Conservation (phyloP, 2,797 vertebrate genomes). For the Xyrichtys novacula region DNA sequence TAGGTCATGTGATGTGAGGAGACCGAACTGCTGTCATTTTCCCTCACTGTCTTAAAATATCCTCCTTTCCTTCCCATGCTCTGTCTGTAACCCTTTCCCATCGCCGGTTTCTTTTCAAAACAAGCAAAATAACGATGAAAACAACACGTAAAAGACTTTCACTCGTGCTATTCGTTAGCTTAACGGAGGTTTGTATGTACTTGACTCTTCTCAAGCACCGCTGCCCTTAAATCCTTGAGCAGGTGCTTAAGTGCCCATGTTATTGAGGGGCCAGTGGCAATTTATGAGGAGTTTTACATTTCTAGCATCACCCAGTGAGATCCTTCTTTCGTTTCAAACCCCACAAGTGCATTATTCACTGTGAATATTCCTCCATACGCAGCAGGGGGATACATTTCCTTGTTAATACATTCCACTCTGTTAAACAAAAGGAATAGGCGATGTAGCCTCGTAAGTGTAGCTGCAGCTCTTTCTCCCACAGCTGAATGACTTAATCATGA, state of each 20-base stretch:
- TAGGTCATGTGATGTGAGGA: constrained; percentile 76
- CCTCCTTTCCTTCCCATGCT: constrained; percentile 11
- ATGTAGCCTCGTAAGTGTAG: constrained; percentile 53
- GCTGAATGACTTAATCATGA: constrained; percentile 71
- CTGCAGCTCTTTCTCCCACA: constrained; percentile 42
- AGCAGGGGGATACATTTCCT: constrained; percentile 47
- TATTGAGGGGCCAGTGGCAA: constrained; percentile 59
- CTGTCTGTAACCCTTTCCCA: constrained; percentile 24
- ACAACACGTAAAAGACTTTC: constrained; percentile 17
- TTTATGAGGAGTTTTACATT: constrained; percentile 68
- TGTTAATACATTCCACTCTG: constrained; percentile 65
- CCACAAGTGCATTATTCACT: constrained; percentile 59
- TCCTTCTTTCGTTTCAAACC: constrained; percentile 49
- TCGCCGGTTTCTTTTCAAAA: constrained; percentile 16
- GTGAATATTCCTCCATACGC: constrained; percentile 66
- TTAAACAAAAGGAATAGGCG: constrained; percentile 75
- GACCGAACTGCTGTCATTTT: constrained; percentile 81
- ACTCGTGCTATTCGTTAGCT: constrained; percentile 5
- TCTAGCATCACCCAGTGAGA: constrained; percentile 52
- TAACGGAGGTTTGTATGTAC: constrained; percentile 30
- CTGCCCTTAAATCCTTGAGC: constrained; percentile 63
- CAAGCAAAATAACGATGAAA: constrained; percentile 7
- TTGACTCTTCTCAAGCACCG: constrained; percentile 27
- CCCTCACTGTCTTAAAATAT: constrained; percentile 71
- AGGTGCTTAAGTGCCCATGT: constrained; percentile 72